Percentiles rank a stretch among this genome's conserved stretches.
Evolutionary conservation across 2,888 invertebrate genomes (phyloP).

Genomic region (Vesta saturnalis): DNA sequence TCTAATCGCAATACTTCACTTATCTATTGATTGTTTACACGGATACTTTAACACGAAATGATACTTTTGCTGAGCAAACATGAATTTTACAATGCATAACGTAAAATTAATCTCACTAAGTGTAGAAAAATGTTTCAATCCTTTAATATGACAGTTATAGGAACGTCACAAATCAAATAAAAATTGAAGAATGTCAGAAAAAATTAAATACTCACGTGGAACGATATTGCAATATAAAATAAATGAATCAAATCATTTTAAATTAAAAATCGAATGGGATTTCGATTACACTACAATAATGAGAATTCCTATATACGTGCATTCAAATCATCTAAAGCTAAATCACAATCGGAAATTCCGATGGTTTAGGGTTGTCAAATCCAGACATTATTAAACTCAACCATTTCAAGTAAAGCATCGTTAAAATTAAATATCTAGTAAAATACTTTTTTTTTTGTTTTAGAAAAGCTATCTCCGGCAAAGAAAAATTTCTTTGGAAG

Average conservation of each 20-base stretch:
- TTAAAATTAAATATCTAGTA: too few species aligned
- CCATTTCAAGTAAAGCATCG: too few species aligned
- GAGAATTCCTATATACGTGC: neutral
- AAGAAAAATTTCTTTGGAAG: conserved; percentile 54
- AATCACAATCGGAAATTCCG: neutral
- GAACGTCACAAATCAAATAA: too few species aligned
- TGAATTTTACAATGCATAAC: too few species aligned
- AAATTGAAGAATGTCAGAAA: neutral
- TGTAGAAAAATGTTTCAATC: too few species aligned
- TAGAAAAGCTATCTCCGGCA: conserved; percentile 53
- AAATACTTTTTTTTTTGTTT: too few species aligned
- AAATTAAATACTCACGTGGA: too few species aligned
- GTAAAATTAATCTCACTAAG: too few species aligned
- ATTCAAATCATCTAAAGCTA: neutral
- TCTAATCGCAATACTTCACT: too few species aligned
- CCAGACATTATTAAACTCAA: neutral
- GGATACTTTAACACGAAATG: neutral
- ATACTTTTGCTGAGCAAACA: neutral
- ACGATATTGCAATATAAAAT: neutral
- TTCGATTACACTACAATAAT: neutral
- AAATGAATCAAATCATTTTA: conserved; percentile 1
- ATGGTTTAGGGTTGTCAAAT: too few species aligned
- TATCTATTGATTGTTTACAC: too few species aligned
- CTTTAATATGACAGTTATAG: too few species aligned
- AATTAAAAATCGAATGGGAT: neutral